phyloP scores from a whole-genome alignment of 2,797 vertebrate genomes.

The Chloroceryle amazona region DNA sequence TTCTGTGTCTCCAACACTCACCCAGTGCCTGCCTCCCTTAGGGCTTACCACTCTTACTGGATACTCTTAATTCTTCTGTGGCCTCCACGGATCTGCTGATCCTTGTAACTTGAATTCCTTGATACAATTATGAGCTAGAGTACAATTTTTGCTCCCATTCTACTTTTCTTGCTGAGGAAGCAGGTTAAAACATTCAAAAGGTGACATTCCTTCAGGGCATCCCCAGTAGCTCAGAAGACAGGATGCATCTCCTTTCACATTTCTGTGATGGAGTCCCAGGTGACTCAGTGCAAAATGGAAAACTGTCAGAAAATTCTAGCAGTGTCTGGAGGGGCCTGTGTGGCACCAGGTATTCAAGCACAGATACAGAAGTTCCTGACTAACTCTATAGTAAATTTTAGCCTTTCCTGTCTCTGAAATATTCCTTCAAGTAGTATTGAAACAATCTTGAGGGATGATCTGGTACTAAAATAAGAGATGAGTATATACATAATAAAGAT shows the following conservation, averaged over 20 bases:
- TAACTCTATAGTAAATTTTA: not conserved
- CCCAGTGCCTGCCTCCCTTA: not conserved
- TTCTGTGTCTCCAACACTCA: not conserved
- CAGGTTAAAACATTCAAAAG: not conserved
- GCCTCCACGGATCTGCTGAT: not conserved
- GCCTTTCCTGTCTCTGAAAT: not conserved
- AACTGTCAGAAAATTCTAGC: not conserved
- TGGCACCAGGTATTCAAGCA: not conserved
- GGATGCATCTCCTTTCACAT: not conserved
- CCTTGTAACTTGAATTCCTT: not conserved
- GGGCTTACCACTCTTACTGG: not conserved
- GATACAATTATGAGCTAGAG: not conserved
- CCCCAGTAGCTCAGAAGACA: not conserved
- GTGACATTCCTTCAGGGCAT: not conserved
- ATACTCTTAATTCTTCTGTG: not conserved
- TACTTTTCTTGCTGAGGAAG: not conserved
- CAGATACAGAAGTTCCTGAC: not conserved
- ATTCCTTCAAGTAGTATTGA: not conserved
- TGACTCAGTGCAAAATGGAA: not conserved
- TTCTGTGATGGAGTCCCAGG: not conserved
- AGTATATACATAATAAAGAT: not conserved
- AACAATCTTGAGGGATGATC: not conserved
- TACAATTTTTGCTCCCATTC: not conserved
- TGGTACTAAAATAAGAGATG: not conserved
- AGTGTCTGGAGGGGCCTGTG: not conserved